Conservation (phyloP, 1,140 invertebrate species). For the Euborellia annulipes region DNA sequence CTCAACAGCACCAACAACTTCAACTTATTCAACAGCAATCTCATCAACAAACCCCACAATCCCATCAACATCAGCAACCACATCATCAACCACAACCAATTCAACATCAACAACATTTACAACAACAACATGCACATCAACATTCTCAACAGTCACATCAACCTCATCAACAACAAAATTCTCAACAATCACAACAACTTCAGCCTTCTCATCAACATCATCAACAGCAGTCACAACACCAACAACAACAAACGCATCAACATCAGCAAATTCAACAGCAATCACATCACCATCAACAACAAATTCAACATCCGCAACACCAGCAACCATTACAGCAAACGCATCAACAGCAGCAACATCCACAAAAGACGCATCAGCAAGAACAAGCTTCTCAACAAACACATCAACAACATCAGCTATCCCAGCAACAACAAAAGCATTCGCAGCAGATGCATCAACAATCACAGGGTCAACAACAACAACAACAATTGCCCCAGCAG, state of each 20-base stretch:
- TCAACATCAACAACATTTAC: slow-evolving; percentile 8
- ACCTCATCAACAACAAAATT: not conserved
- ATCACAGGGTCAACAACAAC: slow-evolving; percentile 5
- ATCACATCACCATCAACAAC: too few species aligned
- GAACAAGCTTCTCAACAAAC: too few species aligned
- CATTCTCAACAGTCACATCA: not conserved
- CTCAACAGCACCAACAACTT: slow-evolving; percentile 26
- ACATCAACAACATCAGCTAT: too few species aligned
- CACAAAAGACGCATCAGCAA: slow-evolving; percentile 1
- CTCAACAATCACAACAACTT: not conserved
- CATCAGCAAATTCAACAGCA: too few species aligned
- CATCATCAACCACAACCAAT: slow-evolving; percentile 10
- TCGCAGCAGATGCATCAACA: slow-evolving; percentile 3
- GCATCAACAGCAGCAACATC: not conserved
- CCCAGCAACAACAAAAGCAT: not conserved
- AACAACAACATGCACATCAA: not conserved
- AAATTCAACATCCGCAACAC: too few species aligned
- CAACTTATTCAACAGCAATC: slow-evolving; percentile 14
- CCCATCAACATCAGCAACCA: slow-evolving; percentile 14
- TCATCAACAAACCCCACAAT: slow-evolving; percentile 10
- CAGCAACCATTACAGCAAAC: too few species aligned
- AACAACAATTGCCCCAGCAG: too few species aligned
- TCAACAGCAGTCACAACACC: slow-evolving; percentile 1
- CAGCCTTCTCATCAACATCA: not conserved
- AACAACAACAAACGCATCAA: not conserved